Conservation (phyloP, 2,113 vertebrate genomes). For the Oxyura jamaicensis region DNA sequence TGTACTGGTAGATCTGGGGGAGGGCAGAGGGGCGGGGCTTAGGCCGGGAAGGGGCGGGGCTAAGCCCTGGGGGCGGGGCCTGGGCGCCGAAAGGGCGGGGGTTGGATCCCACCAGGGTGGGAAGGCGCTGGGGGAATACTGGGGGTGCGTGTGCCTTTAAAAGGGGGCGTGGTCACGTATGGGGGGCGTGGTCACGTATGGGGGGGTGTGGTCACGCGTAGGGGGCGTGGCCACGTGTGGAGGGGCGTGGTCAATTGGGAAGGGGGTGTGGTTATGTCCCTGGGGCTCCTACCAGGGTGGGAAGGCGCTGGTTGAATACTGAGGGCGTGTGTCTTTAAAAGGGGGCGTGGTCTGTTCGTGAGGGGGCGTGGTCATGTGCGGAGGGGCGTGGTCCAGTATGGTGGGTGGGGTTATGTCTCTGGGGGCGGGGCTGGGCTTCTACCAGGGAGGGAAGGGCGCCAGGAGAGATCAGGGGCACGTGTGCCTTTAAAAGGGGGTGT, state of each 20-base stretch:
- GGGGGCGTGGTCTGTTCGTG: no score
- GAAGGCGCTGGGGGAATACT: no score
- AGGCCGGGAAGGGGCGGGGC: neutral
- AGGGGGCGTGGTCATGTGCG: neutral
- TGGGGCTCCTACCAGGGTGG: no score
- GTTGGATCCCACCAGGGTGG: neutral
- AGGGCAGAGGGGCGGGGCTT: neutral
- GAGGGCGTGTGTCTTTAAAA: no score
- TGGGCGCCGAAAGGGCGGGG: no score
- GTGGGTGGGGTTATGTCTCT: neutral
- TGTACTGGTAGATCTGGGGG: slow-evolving; percentile 93
- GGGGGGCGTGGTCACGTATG: neutral
- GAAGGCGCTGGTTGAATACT: no score
- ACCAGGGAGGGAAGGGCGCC: no score
- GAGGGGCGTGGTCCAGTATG: neutral
- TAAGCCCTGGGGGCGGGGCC: neutral
- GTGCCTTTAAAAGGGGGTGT: no score
- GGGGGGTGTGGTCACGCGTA: no score
- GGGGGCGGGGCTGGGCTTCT: neutral
- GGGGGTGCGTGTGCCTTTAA: neutral
- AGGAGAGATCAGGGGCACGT: no score
- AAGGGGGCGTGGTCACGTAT: neutral
- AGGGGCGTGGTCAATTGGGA: no score
- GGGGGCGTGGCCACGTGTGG: no score
- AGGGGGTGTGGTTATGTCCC: neutral